These are phyloP conservation scores for Falco novaeseelandiae DNA, from an alignment of 2,797 vertebrate species.

Conservation along the genomic window DNA sequence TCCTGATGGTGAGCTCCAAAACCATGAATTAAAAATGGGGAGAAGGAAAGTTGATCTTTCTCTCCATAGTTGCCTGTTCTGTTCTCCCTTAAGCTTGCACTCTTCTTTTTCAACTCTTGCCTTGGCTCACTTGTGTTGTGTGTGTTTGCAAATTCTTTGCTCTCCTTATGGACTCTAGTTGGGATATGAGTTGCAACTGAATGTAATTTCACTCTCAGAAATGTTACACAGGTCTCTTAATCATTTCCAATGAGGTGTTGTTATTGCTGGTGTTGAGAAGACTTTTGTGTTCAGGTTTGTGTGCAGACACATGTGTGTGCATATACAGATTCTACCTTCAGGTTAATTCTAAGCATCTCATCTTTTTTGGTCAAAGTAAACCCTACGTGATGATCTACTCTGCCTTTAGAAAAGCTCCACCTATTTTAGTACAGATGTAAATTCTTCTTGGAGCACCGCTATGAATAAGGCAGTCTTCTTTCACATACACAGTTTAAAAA, in stretches of 20 bases:
- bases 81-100: background rate
- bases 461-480: background rate
- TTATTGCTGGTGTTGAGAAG: background rate
- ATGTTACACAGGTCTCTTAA: accelerated
- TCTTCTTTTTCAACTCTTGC: background rate
- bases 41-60: background rate
- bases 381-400: accelerated
- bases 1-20: background rate
- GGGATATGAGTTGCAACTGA: background rate
- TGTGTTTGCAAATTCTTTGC: background rate
- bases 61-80: background rate
- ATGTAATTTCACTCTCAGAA: background rate
- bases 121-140: accelerated
- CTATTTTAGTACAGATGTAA: background rate
- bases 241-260: background rate
- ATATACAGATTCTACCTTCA: background rate
- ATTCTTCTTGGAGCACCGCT: background rate
- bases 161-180: background rate
- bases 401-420: background rate
- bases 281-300: background rate
- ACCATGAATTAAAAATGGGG: background rate
- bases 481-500: background rate
- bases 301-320: too few species aligned
- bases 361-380: background rate
- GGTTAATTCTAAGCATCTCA: background rate